These are phyloP conservation scores for Anthophora plumipes DNA, from an alignment of 2,888 invertebrate species.

Conservation along the genomic window DNA sequence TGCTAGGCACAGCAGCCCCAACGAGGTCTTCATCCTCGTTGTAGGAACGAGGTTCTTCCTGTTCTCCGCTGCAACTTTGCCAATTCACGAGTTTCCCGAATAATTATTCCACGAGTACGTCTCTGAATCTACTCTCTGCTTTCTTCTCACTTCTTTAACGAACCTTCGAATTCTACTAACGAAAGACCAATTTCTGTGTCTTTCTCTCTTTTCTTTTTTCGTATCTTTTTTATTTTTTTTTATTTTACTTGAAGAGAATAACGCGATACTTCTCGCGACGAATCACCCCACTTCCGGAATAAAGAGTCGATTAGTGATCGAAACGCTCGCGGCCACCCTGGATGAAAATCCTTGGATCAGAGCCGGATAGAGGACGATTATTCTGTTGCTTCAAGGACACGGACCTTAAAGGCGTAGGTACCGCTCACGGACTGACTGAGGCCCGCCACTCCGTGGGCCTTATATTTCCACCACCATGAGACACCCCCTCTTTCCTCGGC, in stretches of 20 bases:
- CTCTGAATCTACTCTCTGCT: slow-evolving; percentile 19
- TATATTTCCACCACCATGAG: slow-evolving; percentile 84
- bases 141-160: slow-evolving; percentile 12
- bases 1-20: slow-evolving; percentile 79
- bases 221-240: too few species aligned
- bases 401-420: slow-evolving; percentile 81
- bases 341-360: slow-evolving; percentile 20
- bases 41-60: slow-evolving; percentile 7
- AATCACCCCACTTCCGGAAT: slow-evolving; percentile 43
- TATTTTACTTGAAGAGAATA: not conserved
- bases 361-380: slow-evolving; percentile 35
- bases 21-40: slow-evolving; percentile 80
- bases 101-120: slow-evolving; percentile 3
- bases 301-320: not conserved
- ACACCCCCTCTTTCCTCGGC: slow-evolving; percentile 67
- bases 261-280: slow-evolving; percentile 9
- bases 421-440: slow-evolving; percentile 83
- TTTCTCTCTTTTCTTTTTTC: too few species aligned
- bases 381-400: slow-evolving; percentile 68
- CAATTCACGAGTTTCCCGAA: not conserved
- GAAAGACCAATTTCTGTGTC: too few species aligned
- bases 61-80: slow-evolving; percentile 12
- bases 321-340: slow-evolving; percentile 42
- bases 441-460: slow-evolving; percentile 79
- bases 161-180: not conserved